Evolutionary conservation across 2,797 vertebrate species (phyloP).

Genomic region (Xiphophorus birchmanni): DNA sequence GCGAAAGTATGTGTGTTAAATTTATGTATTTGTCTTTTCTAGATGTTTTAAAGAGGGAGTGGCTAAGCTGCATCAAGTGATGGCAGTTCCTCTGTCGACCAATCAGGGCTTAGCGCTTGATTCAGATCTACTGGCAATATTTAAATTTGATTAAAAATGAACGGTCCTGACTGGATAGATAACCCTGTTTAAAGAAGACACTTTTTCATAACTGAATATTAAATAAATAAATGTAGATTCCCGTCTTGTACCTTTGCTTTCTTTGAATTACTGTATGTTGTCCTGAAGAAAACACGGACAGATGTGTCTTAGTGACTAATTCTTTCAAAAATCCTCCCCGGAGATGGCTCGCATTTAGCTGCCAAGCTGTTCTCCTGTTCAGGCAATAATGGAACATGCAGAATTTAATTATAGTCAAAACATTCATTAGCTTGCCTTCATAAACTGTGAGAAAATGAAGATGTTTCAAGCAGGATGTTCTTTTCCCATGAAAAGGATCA

Average conservation of each 20-base stretch:
- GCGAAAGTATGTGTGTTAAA: background rate
- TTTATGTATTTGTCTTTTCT: background rate
- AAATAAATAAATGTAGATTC: background rate
- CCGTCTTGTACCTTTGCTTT: background rate
- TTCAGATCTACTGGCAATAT: background rate
- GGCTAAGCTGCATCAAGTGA: background rate
- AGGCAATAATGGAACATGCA: constrained; percentile 33
- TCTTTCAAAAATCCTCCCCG: constrained; percentile 34
- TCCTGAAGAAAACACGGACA: constrained; percentile 16
- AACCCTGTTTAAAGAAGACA: background rate
- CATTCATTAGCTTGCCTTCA: constrained; percentile 43
- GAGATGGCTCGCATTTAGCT: constrained; percentile 41
- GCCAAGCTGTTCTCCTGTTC: constrained; percentile 48
- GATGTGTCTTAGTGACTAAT: constrained; percentile 30
- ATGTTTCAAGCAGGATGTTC: constrained; percentile 44
- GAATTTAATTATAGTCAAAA: constrained; percentile 59
- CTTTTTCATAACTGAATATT: background rate
- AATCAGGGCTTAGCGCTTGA: background rate
- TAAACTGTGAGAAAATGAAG: constrained; percentile 53
- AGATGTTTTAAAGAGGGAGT: background rate
- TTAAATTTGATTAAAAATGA: background rate
- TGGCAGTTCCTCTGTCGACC: background rate
- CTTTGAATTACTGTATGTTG: background rate
- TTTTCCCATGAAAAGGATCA: constrained; percentile 52
- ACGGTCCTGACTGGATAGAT: background rate